A percentile compares a stretch with the other conserved stretches of the same genome.
phyloP scores from a whole-genome alignment of 2,113 vertebrate genomes.

The Hystrix cristata region DNA sequence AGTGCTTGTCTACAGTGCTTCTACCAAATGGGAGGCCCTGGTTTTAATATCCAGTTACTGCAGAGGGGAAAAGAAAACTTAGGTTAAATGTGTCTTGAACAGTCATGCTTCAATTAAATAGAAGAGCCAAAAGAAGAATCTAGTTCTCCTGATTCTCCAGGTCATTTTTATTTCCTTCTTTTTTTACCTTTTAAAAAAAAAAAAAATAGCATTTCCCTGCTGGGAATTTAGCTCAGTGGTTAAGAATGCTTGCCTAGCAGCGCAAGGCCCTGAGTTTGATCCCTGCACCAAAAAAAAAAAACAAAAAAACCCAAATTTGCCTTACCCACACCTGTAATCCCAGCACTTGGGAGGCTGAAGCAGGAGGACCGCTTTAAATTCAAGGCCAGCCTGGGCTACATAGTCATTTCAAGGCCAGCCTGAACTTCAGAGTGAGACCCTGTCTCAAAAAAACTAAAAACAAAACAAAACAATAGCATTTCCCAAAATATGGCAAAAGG shows the following conservation, averaged over 20 bases:
- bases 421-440: no score
- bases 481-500: neutral
- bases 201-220: neutral
- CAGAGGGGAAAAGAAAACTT: neutral
- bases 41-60: neutral
- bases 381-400: no score
- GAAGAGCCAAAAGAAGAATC: neutral
- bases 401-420: no score
- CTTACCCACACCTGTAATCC: no score
- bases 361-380: no score
- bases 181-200: neutral
- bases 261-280: no score
- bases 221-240: no score
- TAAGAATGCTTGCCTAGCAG: no score
- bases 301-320: no score
- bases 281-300: no score
- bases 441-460: no score
- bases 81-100: neutral
- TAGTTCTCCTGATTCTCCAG: slow-evolving; percentile 38
- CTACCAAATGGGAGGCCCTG: neutral
- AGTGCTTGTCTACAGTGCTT: neutral
- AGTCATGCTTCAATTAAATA: slow-evolving; percentile 1
- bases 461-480: neutral
- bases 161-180: neutral
- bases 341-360: no score